These are phyloP conservation scores for Microctenopoma stevenorrisi DNA, from an alignment of 2,797 vertebrate genomes.

Conservation along the genomic window DNA sequence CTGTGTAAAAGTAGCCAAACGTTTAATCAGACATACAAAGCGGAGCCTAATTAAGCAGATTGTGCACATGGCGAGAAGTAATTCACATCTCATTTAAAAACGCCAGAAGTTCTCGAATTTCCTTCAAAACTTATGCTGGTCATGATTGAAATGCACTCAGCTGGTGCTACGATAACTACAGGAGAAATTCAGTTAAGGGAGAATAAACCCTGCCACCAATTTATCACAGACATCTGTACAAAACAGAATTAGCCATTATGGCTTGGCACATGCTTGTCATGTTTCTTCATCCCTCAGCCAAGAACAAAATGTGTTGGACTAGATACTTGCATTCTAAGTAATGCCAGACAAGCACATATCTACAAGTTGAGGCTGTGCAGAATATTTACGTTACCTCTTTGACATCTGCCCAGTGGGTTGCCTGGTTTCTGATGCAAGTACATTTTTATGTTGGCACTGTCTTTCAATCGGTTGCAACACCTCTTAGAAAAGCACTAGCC, in stretches of 20 bases:
- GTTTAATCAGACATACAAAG: not conserved
- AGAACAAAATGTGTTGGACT: conserved; percentile 44
- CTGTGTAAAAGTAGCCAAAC: not conserved
- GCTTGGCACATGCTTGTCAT: conserved; percentile 24
- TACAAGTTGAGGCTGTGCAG: conserved; percentile 19
- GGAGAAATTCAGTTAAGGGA: conserved; percentile 7
- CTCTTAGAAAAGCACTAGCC: conserved; percentile 13
- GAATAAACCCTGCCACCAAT: conserved; percentile 18
- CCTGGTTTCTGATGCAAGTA: conserved; percentile 27
- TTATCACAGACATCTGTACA: conserved; percentile 29
- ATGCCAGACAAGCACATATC: conserved; percentile 24
- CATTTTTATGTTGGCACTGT: conserved; percentile 13
- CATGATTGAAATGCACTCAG: conserved; percentile 17
- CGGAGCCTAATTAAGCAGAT: conserved; percentile 20
- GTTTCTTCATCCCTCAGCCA: conserved; percentile 20
- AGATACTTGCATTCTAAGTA: conserved; percentile 28
- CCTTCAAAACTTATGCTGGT: conserved; percentile 3
- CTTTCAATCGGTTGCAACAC: conserved; percentile 14
- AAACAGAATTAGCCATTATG: conserved; percentile 38
- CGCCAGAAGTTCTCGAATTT: conserved; percentile 7
- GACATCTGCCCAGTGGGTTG: conserved; percentile 25
- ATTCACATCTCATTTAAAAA: conserved; percentile 23
- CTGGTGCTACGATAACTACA: conserved; percentile 21
- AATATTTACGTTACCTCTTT: conserved; percentile 39
- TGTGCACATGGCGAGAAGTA: conserved; percentile 6